These are phyloP conservation scores for Peribatodes rhomboidaria DNA, from an alignment of 2,888 invertebrate genomes.

Conservation along the genomic window DNA sequence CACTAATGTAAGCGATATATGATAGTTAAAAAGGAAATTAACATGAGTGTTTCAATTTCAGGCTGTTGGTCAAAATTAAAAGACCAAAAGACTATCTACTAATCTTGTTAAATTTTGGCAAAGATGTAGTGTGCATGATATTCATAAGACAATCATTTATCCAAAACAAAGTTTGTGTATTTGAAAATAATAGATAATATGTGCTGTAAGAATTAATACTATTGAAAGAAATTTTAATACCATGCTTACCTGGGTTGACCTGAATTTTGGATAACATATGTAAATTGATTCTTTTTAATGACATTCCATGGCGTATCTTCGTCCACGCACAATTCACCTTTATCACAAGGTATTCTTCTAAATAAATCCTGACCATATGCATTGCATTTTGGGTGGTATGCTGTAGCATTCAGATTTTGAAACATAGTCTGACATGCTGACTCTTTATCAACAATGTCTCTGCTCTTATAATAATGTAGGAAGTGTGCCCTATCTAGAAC, in stretches of 20 bases:
- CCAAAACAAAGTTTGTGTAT: too few relatives aligned
- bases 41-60: too few relatives aligned
- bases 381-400: constrained; percentile 95
- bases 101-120: too few relatives aligned
- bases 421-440: constrained; percentile 95
- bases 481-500: constrained; percentile 96
- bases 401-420: constrained; percentile 91
- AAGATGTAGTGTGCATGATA: too few relatives aligned
- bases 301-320: constrained; percentile 95
- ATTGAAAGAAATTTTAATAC: too few relatives aligned
- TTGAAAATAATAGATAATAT: too few relatives aligned
- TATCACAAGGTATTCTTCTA: constrained; percentile 94
- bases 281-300: constrained; percentile 95
- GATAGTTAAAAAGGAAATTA: too few relatives aligned
- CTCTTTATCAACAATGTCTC: constrained; percentile 87
- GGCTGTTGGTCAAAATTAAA: too few relatives aligned
- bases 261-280: constrained; percentile 96
- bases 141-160: too few relatives aligned
- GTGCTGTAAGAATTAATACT: too few relatives aligned
- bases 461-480: constrained; percentile 95
- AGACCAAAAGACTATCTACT: too few relatives aligned
- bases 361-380: constrained; percentile 91
- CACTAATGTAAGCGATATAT: too few relatives aligned
- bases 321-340: constrained; percentile 92
- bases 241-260: constrained; percentile 93